Evolutionary conservation across 1,140 invertebrate species (phyloP).

Genomic region (Glossosoma conforme): DNA sequence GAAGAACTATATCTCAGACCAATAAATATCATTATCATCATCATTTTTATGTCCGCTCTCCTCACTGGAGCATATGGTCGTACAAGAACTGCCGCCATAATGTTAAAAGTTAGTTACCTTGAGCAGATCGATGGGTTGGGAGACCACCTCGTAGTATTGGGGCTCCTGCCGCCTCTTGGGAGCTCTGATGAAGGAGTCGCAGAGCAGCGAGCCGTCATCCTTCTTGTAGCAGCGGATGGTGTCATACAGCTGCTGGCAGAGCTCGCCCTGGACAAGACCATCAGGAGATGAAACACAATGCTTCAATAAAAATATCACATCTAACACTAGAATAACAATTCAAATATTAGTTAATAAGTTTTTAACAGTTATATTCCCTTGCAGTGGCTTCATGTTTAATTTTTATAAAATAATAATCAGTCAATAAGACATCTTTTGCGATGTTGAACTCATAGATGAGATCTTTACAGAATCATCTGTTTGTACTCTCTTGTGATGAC

Average conservation of each 20-base stretch:
- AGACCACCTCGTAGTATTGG: conserved; percentile 85
- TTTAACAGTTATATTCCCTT: background rate
- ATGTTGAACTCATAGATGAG: no score
- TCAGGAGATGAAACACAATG: conserved; percentile 1
- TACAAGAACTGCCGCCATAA: no score
- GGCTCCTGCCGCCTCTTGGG: conserved; percentile 89
- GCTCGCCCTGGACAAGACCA: conserved; percentile 62
- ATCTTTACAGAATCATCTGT: no score
- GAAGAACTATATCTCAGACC: no score
- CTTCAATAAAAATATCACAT: background rate
- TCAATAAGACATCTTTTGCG: background rate
- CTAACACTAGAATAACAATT: background rate
- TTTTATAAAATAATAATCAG: background rate
- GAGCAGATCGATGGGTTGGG: conserved; percentile 88
- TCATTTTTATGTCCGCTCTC: no score
- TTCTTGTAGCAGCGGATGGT: conserved; percentile 86
- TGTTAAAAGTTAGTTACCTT: no score
- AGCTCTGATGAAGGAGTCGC: conserved; percentile 91
- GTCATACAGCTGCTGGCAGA: conserved; percentile 91
- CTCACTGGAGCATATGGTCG: no score
- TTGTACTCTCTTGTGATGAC: no score
- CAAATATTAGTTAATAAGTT: background rate
- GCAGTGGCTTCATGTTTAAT: background rate
- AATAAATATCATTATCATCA: no score
- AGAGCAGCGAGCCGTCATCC: conserved; percentile 83